phyloP scores from a whole-genome alignment of 23 tunicate genomes.

The Styela clava region DNA sequence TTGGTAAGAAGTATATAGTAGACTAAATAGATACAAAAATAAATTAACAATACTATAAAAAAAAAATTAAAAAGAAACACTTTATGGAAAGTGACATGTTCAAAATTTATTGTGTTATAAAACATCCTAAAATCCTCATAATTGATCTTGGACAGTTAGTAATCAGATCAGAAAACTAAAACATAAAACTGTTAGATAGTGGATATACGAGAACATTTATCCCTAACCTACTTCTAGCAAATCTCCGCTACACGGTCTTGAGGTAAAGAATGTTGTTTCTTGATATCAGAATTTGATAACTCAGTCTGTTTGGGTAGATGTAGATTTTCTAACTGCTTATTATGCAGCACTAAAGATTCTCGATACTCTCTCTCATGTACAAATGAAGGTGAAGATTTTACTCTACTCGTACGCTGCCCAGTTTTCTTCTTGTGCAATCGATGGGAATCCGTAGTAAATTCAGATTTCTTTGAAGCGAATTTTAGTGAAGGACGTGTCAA shows the following conservation, averaged over 20 bases:
- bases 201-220: too few relatives aligned
- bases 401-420: background rate
- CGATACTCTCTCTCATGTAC: background rate
- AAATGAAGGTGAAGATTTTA: background rate
- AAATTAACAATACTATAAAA: too few relatives aligned
- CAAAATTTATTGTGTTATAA: too few relatives aligned
- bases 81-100: too few relatives aligned
- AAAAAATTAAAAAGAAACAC: too few relatives aligned
- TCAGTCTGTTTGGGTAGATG: background rate
- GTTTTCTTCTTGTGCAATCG: background rate
- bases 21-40: too few relatives aligned
- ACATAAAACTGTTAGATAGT: too few relatives aligned
- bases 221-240: too few relatives aligned
- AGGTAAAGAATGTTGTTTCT: background rate
- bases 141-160: too few relatives aligned
- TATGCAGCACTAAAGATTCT: background rate
- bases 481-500: background rate
- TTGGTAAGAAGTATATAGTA: too few relatives aligned
- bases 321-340: background rate
- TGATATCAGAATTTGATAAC: background rate
- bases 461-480: background rate
- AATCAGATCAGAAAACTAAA: too few relatives aligned
- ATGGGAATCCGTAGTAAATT: background rate
- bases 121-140: too few relatives aligned
- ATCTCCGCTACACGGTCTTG: background rate